These are phyloP conservation scores for Chamaetylas fuelleborni DNA, from an alignment of 2,113 vertebrate genomes.

Conservation along the genomic window DNA sequence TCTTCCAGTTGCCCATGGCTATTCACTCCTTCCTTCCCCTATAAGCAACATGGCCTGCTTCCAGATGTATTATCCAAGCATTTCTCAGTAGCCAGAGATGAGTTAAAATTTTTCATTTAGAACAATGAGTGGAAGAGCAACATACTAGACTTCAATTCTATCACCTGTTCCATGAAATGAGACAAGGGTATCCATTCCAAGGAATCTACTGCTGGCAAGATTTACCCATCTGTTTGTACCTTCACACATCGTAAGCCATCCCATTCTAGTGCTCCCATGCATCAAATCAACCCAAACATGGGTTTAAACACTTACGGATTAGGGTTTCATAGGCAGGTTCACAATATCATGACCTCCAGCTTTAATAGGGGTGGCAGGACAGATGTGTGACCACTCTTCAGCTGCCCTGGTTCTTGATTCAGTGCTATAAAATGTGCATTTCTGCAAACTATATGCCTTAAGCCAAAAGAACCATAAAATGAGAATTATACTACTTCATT, in stretches of 20 bases:
- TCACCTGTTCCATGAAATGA: not conserved
- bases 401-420: not conserved
- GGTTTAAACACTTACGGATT: not conserved
- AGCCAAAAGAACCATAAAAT: not conserved
- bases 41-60: not conserved
- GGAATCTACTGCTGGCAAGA: not conserved
- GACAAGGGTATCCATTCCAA: not conserved
- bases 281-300: not conserved
- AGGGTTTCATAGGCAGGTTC: not conserved
- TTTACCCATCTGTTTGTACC: rapidly evolving
- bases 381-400: not conserved
- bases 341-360: not conserved
- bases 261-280: not conserved
- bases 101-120: not conserved
- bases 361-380: not conserved
- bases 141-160: not conserved
- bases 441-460: not conserved
- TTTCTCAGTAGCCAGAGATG: not conserved
- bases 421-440: not conserved
- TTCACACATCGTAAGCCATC: not conserved
- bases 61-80: not conserved
- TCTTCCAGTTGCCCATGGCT: not conserved
- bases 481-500: not conserved
- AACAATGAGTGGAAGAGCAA: not conserved
- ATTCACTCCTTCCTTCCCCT: not conserved